A percentile compares a stretch with the other conserved stretches of the same genome.
Conservation (phyloP, 2,888 invertebrate genomes). For the Cetonia aurata region DNA sequence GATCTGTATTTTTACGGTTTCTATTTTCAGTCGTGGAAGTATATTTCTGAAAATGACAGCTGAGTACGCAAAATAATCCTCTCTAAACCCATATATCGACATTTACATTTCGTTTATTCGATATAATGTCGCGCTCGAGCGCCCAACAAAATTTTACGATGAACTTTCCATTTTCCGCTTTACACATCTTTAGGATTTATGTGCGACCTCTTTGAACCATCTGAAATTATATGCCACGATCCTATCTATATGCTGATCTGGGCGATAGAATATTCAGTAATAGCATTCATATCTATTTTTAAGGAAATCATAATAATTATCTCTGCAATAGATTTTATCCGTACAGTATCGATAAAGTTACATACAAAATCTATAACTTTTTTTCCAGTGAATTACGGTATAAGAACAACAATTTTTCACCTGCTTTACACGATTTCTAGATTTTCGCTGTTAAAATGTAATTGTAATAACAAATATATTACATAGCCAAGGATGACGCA, state of each 20-base stretch:
- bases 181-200: conserved; percentile 39
- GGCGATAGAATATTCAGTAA: too few species aligned
- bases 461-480: too few species aligned
- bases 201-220: conserved; percentile 17
- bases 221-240: conserved; percentile 10
- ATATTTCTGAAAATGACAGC: conserved; percentile 35
- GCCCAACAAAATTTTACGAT: conserved; percentile 36
- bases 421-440: too few species aligned
- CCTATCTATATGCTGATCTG: not conserved
- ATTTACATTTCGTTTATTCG: conserved; percentile 40
- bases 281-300: too few species aligned
- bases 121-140: conserved; percentile 38
- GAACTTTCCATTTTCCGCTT: conserved; percentile 39
- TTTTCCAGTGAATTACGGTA: too few species aligned
- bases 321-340: too few species aligned
- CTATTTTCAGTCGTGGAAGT: not conserved
- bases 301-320: too few species aligned
- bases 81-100: conserved; percentile 30
- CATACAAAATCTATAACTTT: too few species aligned
- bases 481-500: too few species aligned
- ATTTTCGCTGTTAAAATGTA: too few species aligned
- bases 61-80: conserved; percentile 23
- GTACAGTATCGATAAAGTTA: too few species aligned
- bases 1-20: not conserved
- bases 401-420: too few species aligned